Evolutionary conservation across 2,113 vertebrate species (phyloP).

Genomic region (Motacilla tschutschensis): DNA sequence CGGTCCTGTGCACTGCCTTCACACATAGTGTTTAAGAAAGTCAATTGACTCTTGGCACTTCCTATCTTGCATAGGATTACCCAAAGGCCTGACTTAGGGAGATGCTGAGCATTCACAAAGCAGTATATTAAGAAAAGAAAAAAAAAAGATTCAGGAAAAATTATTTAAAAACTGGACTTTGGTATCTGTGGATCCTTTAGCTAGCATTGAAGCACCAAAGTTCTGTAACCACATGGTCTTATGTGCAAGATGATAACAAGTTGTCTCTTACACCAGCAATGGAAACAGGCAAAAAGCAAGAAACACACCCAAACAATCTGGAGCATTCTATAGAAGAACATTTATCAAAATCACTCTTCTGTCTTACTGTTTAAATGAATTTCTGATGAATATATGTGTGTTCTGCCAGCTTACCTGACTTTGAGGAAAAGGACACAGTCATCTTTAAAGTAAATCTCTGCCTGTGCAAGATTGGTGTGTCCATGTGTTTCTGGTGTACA

Average conservation of each 20-base stretch:
- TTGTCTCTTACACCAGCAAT: not conserved
- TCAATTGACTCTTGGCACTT: not conserved
- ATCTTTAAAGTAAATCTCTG: not conserved
- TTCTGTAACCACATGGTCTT: not conserved
- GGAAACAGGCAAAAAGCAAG: not conserved
- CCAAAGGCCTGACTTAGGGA: fast-evolving
- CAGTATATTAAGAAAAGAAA: not conserved
- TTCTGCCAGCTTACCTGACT: not conserved
- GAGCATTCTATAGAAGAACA: not conserved
- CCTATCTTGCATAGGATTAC: not conserved
- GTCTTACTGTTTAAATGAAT: not conserved
- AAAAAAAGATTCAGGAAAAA: not conserved
- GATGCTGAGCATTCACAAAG: not conserved
- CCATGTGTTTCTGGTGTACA: not conserved
- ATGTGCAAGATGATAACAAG: fast-evolving
- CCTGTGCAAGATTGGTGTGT: not conserved
- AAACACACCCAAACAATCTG: not conserved
- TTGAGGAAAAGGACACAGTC: not conserved
- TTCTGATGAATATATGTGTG: not conserved
- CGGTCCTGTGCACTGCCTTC: not conserved
- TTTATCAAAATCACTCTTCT: not conserved
- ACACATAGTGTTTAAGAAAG: not conserved
- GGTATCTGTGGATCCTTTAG: not conserved
- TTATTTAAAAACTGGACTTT: not conserved
- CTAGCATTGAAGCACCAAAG: not conserved